A percentile compares a stretch with the other conserved stretches of the same genome.
Conservation (phyloP, 2,888 invertebrate genomes). For the Leptogaster cylindrica region DNA sequence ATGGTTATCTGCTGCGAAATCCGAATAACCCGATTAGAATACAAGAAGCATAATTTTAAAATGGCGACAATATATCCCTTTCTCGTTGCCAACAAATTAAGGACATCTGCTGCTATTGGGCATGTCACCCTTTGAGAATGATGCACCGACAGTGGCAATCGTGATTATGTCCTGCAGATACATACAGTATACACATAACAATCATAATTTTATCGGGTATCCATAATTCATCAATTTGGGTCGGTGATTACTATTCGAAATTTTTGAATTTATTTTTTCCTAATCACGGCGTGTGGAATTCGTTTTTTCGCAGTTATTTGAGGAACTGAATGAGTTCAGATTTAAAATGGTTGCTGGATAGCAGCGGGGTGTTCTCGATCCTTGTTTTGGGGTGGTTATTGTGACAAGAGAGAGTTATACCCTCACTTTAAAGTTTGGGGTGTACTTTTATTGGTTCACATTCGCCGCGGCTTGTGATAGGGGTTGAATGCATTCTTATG, state of each 20-base stretch:
- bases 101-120: constrained; percentile 45
- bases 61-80: constrained; percentile 28
- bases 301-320: neutral
- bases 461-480: constrained; percentile 44
- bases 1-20: neutral
- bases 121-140: constrained; percentile 15
- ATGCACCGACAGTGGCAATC: too few relatives aligned
- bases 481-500: neutral
- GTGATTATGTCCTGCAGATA: neutral
- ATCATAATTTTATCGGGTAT: constrained; percentile 40
- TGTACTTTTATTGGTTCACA: constrained; percentile 52
- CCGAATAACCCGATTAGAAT: constrained; percentile 35
- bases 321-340: constrained; percentile 14
- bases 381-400: neutral
- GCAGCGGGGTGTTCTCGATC: neutral
- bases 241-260: constrained; percentile 50
- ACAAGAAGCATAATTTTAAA: constrained; percentile 26
- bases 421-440: constrained; percentile 47
- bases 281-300: constrained; percentile 14
- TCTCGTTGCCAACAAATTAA: constrained; percentile 43
- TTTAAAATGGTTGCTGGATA: constrained; percentile 15
- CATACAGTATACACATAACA: constrained; percentile 38
- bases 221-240: constrained; percentile 52
- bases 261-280: constrained; percentile 31
- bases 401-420: constrained; percentile 16